Evolutionary conservation across 1,140 invertebrate genomes (phyloP).

Genomic region (Drosophila persimilis): DNA sequence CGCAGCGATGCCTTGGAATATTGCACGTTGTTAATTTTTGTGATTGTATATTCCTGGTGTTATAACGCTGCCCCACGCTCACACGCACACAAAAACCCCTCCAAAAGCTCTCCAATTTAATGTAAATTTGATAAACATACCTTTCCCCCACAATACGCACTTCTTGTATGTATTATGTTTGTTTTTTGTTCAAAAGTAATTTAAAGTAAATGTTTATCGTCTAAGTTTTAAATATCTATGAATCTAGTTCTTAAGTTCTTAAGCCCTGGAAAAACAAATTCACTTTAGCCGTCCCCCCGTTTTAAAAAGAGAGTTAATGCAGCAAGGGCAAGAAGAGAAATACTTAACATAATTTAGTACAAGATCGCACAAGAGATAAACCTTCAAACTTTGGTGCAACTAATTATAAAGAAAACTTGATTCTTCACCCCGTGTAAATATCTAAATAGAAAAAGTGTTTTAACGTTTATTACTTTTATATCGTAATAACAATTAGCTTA

Average conservation of each 20-base stretch:
- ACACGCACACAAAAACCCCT: not conserved
- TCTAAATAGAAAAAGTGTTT: slow-evolving; percentile 38
- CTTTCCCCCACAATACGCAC: slow-evolving; percentile 11
- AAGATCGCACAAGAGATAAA: slow-evolving; percentile 6
- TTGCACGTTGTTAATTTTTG: slow-evolving; percentile 83
- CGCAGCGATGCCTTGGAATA: slow-evolving; percentile 61
- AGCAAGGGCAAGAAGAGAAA: slow-evolving; percentile 16
- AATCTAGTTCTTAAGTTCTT: slow-evolving; percentile 46
- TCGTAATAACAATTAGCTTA: slow-evolving; percentile 72
- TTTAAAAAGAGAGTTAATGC: slow-evolving; percentile 12
- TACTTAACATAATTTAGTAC: slow-evolving; percentile 39
- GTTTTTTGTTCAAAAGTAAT: slow-evolving; percentile 63
- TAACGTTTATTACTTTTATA: slow-evolving; percentile 74
- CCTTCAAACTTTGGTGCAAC: slow-evolving; percentile 3
- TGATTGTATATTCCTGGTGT: slow-evolving; percentile 79
- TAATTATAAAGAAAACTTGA: slow-evolving; percentile 46
- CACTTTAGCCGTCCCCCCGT: slow-evolving; percentile 55
- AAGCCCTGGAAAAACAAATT: slow-evolving; percentile 52
- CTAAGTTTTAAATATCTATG: slow-evolving; percentile 37
- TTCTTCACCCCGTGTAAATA: slow-evolving; percentile 58
- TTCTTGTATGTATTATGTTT: slow-evolving; percentile 66
- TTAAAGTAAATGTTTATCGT: slow-evolving; percentile 51
- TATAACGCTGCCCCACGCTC: slow-evolving; percentile 21
- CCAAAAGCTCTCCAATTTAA: slow-evolving; percentile 18
- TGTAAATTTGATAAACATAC: slow-evolving; percentile 25